These are phyloP conservation scores for Crax fasciolata DNA, from an alignment of 2,797 vertebrate genomes.

Conservation along the genomic window DNA sequence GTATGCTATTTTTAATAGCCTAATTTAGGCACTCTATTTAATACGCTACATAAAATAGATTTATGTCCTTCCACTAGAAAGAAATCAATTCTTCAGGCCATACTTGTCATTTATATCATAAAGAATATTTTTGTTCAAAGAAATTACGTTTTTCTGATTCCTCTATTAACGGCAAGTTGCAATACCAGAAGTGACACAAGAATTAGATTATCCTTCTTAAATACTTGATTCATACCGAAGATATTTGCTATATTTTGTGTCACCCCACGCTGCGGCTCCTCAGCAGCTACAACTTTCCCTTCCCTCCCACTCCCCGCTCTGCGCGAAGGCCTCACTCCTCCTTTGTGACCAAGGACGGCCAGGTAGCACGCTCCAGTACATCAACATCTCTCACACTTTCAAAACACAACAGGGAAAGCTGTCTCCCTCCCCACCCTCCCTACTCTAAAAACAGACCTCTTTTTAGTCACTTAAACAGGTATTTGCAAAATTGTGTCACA, in stretches of 20 bases:
- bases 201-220: slow-evolving; percentile 70
- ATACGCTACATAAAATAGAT: slow-evolving; percentile 89
- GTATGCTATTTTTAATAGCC: slow-evolving; percentile 84
- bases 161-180: slow-evolving; percentile 72
- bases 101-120: slow-evolving; percentile 85
- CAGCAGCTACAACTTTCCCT: slow-evolving; percentile 53
- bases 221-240: slow-evolving; percentile 53
- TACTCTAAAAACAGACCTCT: slow-evolving; percentile 43
- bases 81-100: slow-evolving; percentile 87
- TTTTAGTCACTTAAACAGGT: slow-evolving; percentile 61
- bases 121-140: slow-evolving; percentile 83
- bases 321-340: slow-evolving; percentile 78
- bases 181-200: slow-evolving; percentile 69
- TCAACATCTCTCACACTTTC: slow-evolving; percentile 69
- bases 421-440: slow-evolving; percentile 30
- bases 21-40: slow-evolving; percentile 90
- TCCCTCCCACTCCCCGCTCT: slow-evolving; percentile 62
- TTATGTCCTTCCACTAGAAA: slow-evolving; percentile 89
- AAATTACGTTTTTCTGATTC: slow-evolving; percentile 79
- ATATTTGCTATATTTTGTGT: slow-evolving; percentile 58
- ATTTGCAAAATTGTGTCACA: slow-evolving; percentile 70
- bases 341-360: slow-evolving; percentile 64
- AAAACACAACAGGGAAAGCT: slow-evolving; percentile 62
- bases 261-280: slow-evolving; percentile 67
- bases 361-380: slow-evolving; percentile 65